phyloP scores from a whole-genome alignment of 1,140 invertebrate species.

The Drosophila lowei region DNA sequence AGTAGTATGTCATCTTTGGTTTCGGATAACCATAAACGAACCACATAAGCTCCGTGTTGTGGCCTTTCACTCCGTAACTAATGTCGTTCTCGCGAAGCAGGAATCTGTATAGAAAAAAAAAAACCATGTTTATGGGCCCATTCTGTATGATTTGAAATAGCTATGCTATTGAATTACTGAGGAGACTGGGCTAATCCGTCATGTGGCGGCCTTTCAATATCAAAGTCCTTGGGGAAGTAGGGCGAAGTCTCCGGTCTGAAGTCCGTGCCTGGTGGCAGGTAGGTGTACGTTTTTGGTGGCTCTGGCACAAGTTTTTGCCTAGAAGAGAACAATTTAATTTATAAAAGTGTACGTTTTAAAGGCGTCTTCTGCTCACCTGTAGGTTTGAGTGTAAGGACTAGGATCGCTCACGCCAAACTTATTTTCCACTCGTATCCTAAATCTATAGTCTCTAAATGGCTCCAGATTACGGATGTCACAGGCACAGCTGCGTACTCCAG shows the following conservation, averaged over 20 bases:
- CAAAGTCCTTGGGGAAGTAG: slow-evolving; percentile 95
- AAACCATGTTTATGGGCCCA: not conserved
- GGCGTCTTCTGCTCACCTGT: slow-evolving; percentile 76
- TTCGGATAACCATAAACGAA: slow-evolving; percentile 97
- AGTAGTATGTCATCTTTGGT: slow-evolving; percentile 94
- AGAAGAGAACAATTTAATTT: not conserved
- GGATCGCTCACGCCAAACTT: slow-evolving; percentile 98
- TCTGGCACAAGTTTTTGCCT: slow-evolving; percentile 91
- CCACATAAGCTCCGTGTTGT: slow-evolving; percentile 94
- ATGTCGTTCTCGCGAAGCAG: slow-evolving; percentile 92
- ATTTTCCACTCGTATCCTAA: slow-evolving; percentile 96
- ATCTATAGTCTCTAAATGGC: slow-evolving; percentile 95
- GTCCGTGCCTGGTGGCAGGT: slow-evolving; percentile 91
- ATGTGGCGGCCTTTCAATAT: slow-evolving; percentile 92
- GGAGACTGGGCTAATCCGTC: slow-evolving; percentile 92
- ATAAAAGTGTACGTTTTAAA: too few relatives aligned
- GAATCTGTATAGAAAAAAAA: slow-evolving; percentile 84
- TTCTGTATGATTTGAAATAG: not conserved
- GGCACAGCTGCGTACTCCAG: slow-evolving; percentile 91
- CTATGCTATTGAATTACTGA: slow-evolving; percentile 64
- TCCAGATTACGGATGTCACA: slow-evolving; percentile 93
- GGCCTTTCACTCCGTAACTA: slow-evolving; percentile 94
- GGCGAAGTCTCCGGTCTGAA: slow-evolving; percentile 94
- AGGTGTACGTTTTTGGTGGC: slow-evolving; percentile 90
- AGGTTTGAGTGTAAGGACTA: slow-evolving; percentile 92